Conservation (phyloP, 1,140 invertebrate species). For the Chelonus insularis region DNA sequence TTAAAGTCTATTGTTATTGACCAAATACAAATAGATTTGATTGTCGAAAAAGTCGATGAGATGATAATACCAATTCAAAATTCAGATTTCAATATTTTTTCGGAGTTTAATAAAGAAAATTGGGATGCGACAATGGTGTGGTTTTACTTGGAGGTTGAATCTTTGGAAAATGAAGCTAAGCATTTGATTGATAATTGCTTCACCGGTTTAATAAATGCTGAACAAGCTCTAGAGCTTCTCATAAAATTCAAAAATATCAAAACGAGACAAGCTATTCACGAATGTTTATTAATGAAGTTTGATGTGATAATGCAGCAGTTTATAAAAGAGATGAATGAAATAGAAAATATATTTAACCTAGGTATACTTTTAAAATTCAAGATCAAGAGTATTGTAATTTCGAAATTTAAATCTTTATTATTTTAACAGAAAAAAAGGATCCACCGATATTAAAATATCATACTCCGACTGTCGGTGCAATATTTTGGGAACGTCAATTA, state of each 20-base stretch:
- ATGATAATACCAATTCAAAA: constrained; percentile 73
- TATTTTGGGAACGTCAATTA: constrained; percentile 80
- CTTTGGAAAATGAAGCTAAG: constrained; percentile 80
- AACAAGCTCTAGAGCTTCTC: constrained; percentile 78
- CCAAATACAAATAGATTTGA: constrained; percentile 80
- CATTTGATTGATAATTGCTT: constrained; percentile 87
- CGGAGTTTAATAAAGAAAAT: constrained; percentile 72
- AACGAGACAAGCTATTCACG: constrained; percentile 71
- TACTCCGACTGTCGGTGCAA: constrained; percentile 76
- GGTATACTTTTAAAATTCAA: too few relatives aligned
- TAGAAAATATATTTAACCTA: constrained; percentile 71
- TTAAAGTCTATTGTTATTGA: constrained; percentile 84
- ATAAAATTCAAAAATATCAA: constrained; percentile 79
- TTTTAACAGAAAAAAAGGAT: too few relatives aligned
- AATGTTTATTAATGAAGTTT: constrained; percentile 78
- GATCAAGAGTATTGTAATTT: too few relatives aligned
- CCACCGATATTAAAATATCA: constrained; percentile 78
- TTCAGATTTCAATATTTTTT: constrained; percentile 82
- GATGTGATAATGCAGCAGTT: constrained; percentile 84
- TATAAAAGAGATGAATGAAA: constrained; percentile 73
- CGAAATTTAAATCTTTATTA: too few relatives aligned
- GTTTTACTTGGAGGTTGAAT: constrained; percentile 74
- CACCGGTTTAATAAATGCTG: constrained; percentile 69
- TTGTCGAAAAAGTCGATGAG: constrained; percentile 72
- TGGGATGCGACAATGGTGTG: constrained; percentile 80